Base-by-base conservation (phyloP, 1,140 invertebrate species). In the Penaeus indicus region DNA sequence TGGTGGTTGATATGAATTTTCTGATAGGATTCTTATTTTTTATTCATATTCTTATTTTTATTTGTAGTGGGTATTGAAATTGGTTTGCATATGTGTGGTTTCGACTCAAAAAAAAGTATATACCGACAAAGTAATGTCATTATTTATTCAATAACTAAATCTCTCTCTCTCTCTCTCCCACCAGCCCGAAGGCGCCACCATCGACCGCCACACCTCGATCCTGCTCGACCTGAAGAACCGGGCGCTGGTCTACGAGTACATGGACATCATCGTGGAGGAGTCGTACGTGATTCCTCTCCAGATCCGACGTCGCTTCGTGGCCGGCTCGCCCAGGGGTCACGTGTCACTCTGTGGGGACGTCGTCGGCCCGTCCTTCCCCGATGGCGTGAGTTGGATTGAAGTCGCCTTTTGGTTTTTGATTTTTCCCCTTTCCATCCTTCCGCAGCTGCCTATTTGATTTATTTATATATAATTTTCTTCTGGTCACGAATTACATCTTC, bases 271-370 rank as follows among this genome's bases (percentile, higher is more conserved):
- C 22, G 93, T 95, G 8, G 94, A 95, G 64, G 94, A 95, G 92
- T 92, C 93, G 79, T 95, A 94, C 64, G 92, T 94, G 13, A 93
- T 94, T 80, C 95, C 95, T 1, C 94, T 94, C 89, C 91, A 94
- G 78, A 92, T 93, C 89, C 93, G 93, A 84, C 92, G 95, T 86
- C 92, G 94, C 32, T 95, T 94, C 91, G 93, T 95, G n/a, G 94
- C 93, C 81, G 95, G 94, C 7, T 99, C 98, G 0, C 98, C 98
- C 92, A 95, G 94, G 90, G 97, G 97, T 16, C 94, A 94, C 18
- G 94, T 99, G n/a, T 96, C 96, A 3, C 93, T 99, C 1, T 87
- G 91, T 94, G 95, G 94, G 91, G 94, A 95, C 92, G 93, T 95
- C 13, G 93, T 95, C 64, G 94, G 94, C 2, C 94, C 94, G 21